Conservation (phyloP, 2,888 invertebrate genomes). For the Apocheima hispidaria region DNA sequence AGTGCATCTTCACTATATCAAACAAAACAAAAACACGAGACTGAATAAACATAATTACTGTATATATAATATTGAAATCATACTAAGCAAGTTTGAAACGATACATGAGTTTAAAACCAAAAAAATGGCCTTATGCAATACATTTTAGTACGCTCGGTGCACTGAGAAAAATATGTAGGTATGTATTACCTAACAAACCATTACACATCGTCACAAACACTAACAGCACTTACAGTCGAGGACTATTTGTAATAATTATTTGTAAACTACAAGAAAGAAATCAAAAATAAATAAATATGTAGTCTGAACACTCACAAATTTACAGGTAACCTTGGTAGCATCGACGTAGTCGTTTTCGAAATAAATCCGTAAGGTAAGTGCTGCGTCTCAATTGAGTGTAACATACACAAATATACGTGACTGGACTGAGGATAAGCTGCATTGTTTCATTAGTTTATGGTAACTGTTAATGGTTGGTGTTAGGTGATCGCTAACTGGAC, state of each 20-base stretch:
- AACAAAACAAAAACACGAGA: not conserved
- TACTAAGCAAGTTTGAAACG: constrained; percentile 7
- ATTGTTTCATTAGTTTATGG: constrained; percentile 60
- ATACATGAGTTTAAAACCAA: constrained; percentile 17
- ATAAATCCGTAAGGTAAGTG: constrained; percentile 54
- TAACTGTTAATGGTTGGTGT: constrained; percentile 15
- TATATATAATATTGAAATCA: not conserved
- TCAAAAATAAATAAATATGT: constrained; percentile 6
- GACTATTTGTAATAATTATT: constrained; percentile 7
- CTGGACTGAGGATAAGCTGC: constrained; percentile 54
- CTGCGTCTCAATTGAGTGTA: constrained; percentile 55
- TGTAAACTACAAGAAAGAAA: constrained; percentile 20
- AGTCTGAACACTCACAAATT: constrained; percentile 39
- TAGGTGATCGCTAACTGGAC: constrained; percentile 20
- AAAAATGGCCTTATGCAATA: constrained; percentile 39
- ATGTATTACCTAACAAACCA: constrained; percentile 36
- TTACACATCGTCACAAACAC: constrained; percentile 36
- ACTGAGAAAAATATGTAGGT: constrained; percentile 37
- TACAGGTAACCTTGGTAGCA: constrained; percentile 51
- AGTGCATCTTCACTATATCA: too few species aligned
- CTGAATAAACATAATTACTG: not conserved
- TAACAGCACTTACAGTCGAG: not conserved
- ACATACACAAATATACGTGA: constrained; percentile 75
- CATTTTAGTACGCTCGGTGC: constrained; percentile 31
- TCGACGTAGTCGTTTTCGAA: constrained; percentile 55